Percentiles rank a stretch among this genome's conserved stretches.
Conservation (phyloP, 2,113 vertebrate genomes). For the Columba livia region DNA sequence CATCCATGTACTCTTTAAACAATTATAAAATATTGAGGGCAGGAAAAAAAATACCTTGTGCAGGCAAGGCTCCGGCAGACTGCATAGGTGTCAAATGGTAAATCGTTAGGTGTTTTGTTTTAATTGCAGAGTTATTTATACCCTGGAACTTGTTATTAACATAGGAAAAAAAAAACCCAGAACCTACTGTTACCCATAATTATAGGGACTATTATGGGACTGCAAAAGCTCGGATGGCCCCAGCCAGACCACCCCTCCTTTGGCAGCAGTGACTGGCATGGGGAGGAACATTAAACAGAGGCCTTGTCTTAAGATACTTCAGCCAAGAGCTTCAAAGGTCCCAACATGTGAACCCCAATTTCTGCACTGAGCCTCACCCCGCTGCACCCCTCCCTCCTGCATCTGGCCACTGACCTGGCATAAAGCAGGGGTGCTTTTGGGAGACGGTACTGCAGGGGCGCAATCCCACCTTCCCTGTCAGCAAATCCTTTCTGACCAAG, state of each 20-base stretch:
- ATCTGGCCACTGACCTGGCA: neutral
- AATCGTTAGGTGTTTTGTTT: conserved; percentile 34
- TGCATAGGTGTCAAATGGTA: conserved; percentile 42
- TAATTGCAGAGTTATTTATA: conserved; percentile 63
- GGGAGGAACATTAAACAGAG: neutral
- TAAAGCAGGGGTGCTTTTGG: neutral
- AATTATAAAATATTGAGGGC: conserved; percentile 48
- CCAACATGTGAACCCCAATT: neutral
- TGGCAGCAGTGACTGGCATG: neutral
- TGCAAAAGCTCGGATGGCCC: neutral
- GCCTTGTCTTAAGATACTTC: neutral
- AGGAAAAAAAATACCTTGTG: neutral
- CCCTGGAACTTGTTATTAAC: conserved; percentile 50
- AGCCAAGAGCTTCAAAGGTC: neutral
- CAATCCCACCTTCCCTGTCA: neutral
- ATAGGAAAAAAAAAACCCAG: neutral
- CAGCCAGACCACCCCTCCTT: neutral
- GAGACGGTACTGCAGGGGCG: neutral
- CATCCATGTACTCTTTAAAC: conserved; percentile 12
- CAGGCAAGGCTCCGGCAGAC: neutral
- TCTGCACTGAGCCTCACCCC: neutral
- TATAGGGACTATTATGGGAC: neutral
- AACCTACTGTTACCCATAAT: conserved; percentile 23
- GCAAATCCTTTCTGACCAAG: neutral
- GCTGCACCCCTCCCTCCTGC: neutral